A percentile compares a stretch with the other conserved stretches of the same genome.
Evolutionary conservation across 2,888 invertebrate species (phyloP).

Genomic region (Melipona bicolor): DNA sequence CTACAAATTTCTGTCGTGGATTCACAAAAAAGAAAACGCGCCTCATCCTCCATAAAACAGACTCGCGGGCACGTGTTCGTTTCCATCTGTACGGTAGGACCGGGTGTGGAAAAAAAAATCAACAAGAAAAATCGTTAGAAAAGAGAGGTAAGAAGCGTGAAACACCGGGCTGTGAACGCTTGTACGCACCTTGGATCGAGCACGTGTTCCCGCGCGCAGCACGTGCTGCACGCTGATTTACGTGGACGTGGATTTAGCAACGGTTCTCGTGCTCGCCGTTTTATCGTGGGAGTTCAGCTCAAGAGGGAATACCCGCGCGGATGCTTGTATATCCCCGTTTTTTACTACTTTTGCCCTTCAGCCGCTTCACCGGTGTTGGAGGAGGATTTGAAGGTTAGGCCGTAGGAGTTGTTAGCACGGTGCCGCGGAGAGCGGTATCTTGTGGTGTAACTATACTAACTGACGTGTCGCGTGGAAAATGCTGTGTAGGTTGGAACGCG

Average conservation of each 20-base stretch:
- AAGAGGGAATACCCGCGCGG: not conserved
- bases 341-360: not conserved
- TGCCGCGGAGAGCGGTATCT: not conserved
- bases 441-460: not conserved
- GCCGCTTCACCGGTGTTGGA: not conserved
- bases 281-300: not conserved
- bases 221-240: constrained; percentile 65
- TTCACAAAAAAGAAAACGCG: too few species aligned
- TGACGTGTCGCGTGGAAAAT: not conserved
- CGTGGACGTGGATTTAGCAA: constrained; percentile 61
- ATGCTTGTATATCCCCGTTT: not conserved
- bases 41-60: not conserved
- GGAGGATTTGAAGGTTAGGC: not conserved
- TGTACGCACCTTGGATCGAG: constrained; percentile 33
- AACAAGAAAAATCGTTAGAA: constrained; percentile 9
- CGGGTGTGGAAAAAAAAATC: not conserved
- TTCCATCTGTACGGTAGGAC: not conserved
- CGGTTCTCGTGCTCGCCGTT: not conserved
- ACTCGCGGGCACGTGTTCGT: not conserved
- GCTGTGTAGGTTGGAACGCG: not conserved
- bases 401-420: not conserved
- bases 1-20: not conserved
- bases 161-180: constrained; percentile 24
- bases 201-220: constrained; percentile 37
- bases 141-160: constrained; percentile 8